Percentiles rank a stretch among this genome's conserved stretches.
Conservation (phyloP, 2,113 vertebrate genomes). For the Malurus elegans region DNA sequence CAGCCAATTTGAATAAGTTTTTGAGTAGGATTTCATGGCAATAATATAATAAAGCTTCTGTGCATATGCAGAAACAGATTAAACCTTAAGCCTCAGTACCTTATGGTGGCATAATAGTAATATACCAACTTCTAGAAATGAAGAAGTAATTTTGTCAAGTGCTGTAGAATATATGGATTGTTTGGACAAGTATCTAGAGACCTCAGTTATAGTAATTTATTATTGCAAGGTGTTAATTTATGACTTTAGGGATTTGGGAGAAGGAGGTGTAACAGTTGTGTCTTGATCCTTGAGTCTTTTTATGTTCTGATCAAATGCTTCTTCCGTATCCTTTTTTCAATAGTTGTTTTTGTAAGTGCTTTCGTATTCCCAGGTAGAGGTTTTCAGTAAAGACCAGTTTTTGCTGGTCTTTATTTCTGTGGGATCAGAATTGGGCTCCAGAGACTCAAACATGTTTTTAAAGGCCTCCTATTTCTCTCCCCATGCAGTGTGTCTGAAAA, state of each 20-base stretch:
- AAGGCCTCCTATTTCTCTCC: background rate
- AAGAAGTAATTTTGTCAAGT: background rate
- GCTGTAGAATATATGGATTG: background rate
- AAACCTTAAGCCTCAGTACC: background rate
- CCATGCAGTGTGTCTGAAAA: background rate
- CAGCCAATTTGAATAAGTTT: conserved; percentile 13
- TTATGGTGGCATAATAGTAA: background rate
- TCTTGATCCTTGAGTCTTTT: background rate
- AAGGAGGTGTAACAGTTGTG: background rate
- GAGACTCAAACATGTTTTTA: background rate
- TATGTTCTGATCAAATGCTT: background rate
- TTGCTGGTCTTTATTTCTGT: background rate
- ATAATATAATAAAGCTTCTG: background rate
- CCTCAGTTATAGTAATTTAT: background rate
- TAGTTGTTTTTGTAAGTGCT: background rate
- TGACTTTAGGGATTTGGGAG: background rate
- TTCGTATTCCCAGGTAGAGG: background rate
- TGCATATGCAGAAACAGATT: background rate
- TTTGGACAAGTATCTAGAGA: background rate
- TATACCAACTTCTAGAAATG: background rate
- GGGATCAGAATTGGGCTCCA: background rate
- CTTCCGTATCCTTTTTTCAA: background rate
- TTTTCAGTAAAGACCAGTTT: background rate
- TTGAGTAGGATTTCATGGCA: background rate
- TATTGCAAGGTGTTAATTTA: background rate